Evolutionary conservation across 2,797 vertebrate genomes (phyloP).

Genomic region (Pteropus rufus): DNA sequence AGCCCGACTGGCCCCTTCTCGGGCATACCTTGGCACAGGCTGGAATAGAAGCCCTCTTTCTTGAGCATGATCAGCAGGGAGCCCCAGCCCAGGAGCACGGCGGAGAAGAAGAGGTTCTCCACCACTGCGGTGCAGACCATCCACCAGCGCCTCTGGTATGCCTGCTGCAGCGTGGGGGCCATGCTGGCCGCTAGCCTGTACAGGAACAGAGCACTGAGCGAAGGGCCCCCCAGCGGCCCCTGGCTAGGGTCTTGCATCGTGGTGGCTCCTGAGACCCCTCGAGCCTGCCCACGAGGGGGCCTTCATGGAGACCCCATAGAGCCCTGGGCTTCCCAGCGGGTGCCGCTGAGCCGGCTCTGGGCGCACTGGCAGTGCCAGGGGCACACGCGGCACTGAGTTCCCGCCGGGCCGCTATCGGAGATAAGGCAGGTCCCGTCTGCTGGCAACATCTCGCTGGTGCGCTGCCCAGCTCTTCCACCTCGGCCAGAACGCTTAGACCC

Average conservation of each 20-base stretch:
- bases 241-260: not conserved
- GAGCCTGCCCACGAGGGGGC: not conserved
- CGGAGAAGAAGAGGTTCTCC: slow-evolving; percentile 93
- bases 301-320: slow-evolving; percentile 1
- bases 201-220: slow-evolving; percentile 36
- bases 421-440: slow-evolving; percentile 40
- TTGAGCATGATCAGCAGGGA: slow-evolving; percentile 95
- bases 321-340: not conserved
- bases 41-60: slow-evolving; percentile 91
- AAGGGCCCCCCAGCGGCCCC: not conserved
- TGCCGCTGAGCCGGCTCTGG: not conserved
- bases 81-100: slow-evolving; percentile 92
- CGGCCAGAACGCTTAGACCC: not conserved
- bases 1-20: not conserved
- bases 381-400: not conserved
- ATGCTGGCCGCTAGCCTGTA: slow-evolving; percentile 75
- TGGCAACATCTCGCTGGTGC: slow-evolving; percentile 28
- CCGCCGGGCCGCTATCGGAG: slow-evolving; percentile 9
- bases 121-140: slow-evolving; percentile 90
- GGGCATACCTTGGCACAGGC: slow-evolving; percentile 87
- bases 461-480: slow-evolving; percentile 19
- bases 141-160: slow-evolving; percentile 92
- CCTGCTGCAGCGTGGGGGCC: slow-evolving; percentile 87
- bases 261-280: not conserved
- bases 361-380: slow-evolving; percentile 13